These are phyloP conservation scores for Arenaria interpres DNA, from an alignment of 2,113 vertebrate genomes.

Conservation along the genomic window DNA sequence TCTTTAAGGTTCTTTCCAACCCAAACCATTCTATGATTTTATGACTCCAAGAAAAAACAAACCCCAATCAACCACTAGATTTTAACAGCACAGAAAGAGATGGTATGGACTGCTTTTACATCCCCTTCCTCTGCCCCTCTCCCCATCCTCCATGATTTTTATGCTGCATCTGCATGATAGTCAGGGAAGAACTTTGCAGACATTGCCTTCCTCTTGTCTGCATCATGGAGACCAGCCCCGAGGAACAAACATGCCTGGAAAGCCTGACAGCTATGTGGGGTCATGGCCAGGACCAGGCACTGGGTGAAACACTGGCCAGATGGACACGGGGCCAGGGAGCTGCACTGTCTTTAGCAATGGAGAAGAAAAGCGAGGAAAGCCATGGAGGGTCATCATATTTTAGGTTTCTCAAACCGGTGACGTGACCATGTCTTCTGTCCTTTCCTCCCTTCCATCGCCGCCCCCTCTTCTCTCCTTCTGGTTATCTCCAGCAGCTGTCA, in stretches of 20 bases:
- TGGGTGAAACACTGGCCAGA: neutral
- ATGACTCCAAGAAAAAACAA: neutral
- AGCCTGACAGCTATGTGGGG: neutral
- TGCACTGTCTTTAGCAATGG: fast-evolving
- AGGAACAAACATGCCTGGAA: neutral
- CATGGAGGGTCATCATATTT: neutral
- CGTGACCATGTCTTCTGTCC: fast-evolving
- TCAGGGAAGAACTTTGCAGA: neutral
- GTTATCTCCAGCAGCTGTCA: neutral
- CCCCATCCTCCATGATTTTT: neutral
- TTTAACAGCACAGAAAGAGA: neutral
- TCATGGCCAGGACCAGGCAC: neutral
- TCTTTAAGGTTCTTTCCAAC: too few species aligned
- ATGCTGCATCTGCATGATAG: neutral
- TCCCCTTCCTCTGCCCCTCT: neutral
- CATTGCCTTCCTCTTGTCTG: neutral
- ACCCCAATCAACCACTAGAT: neutral
- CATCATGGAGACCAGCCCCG: fast-evolving
- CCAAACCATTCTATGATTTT: too few species aligned
- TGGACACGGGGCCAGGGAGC: fast-evolving
- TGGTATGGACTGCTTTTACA: neutral
- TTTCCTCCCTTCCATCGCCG: fast-evolving
- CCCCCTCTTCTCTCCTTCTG: neutral
- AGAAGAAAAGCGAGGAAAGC: neutral
- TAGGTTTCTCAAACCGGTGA: neutral